Conservation (phyloP, 2,888 invertebrate genomes). For the Ophion slaviceki region DNA sequence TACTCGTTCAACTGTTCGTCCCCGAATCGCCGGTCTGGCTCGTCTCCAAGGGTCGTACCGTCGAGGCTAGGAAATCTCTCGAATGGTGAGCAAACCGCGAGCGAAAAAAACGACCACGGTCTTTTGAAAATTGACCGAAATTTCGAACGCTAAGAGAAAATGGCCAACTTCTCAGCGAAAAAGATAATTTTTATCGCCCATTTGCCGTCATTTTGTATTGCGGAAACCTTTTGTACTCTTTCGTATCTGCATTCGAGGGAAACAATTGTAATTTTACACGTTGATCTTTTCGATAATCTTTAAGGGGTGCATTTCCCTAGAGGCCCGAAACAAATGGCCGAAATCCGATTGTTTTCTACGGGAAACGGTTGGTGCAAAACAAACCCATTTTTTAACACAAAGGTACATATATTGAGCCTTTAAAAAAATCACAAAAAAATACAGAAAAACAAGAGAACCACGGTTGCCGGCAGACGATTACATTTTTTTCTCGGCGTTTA, state of each 20-base stretch:
- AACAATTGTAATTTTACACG: neutral
- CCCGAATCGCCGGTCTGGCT: slow-evolving; percentile 87
- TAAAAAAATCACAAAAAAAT: no score
- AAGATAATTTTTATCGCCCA: neutral
- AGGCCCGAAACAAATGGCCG: no score
- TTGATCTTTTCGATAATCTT: neutral
- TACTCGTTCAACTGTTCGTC: slow-evolving; percentile 84
- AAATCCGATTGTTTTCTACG: no score
- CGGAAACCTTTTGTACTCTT: neutral
- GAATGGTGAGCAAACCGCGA: slow-evolving; percentile 80
- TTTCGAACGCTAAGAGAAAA: neutral
- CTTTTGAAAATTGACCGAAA: neutral
- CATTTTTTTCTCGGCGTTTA: no score
- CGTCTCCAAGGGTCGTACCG: slow-evolving; percentile 85
- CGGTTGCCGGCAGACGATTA: no score
- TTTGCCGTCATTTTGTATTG: neutral
- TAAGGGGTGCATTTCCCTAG: no score
- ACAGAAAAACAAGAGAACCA: no score
- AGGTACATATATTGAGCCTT: no score
- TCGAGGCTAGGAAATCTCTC: slow-evolving; percentile 85
- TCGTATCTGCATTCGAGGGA: neutral
- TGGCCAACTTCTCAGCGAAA: neutral
- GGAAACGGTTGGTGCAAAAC: no score
- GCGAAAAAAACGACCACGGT: neutral
- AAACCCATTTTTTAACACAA: no score